Evolutionary conservation across 2,888 invertebrate species (phyloP).

Genomic region (Schrankia costaestrigalis): DNA sequence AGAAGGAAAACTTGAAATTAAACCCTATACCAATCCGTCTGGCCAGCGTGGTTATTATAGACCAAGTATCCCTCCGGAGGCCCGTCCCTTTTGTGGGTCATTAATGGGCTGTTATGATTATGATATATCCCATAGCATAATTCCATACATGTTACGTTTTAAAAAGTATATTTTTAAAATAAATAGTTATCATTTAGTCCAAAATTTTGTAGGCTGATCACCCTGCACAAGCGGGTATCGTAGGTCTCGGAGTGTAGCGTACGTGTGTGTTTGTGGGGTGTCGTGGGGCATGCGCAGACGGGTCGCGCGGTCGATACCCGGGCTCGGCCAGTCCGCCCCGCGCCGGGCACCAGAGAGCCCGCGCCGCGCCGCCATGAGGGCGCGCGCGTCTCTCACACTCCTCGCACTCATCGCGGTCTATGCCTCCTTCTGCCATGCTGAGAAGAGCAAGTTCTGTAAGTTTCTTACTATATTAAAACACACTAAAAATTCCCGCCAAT

Average conservation of each 20-base stretch:
- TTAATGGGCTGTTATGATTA: no score
- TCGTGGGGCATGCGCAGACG: slow-evolving; percentile 19
- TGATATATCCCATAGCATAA: no score
- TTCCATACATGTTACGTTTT: no score
- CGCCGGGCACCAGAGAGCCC: slow-evolving; percentile 53
- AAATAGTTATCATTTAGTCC: no score
- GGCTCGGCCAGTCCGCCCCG: slow-evolving; percentile 50
- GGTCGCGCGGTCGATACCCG: slow-evolving; percentile 42
- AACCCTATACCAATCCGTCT: no score
- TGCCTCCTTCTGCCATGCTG: slow-evolving; percentile 58
- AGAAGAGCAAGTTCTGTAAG: slow-evolving; percentile 78
- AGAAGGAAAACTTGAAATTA: no score
- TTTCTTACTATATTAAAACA: slow-evolving; percentile 14
- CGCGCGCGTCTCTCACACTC: slow-evolving; percentile 61
- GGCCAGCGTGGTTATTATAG: no score
- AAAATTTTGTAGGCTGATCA: slow-evolving; percentile 17
- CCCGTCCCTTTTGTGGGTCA: no score
- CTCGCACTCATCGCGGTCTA: slow-evolving; percentile 58
- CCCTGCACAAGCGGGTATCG: slow-evolving; percentile 15
- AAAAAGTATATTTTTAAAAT: no score
- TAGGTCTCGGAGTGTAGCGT: background rate
- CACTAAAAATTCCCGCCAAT: no score
- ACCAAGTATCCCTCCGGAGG: no score
- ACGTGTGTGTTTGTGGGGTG: background rate
- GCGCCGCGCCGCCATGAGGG: slow-evolving; percentile 73